Evolutionary conservation across 2,888 invertebrate species (phyloP).

Genomic region (Tenthredo mesomela): DNA sequence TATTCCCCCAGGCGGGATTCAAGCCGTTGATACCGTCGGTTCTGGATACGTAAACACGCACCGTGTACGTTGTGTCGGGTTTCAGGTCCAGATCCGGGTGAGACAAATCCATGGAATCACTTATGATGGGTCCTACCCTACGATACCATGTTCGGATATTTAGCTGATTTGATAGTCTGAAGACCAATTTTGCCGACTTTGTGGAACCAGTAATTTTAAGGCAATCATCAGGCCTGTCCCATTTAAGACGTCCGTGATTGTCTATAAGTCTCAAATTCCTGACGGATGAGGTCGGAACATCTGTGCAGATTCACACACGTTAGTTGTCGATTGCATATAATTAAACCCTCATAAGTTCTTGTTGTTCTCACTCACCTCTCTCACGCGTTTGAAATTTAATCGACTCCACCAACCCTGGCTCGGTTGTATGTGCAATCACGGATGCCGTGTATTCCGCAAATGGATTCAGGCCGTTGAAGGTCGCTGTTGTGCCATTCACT

Average conservation of each 20-base stretch:
- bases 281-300: constrained; percentile 59
- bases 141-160: too few relatives aligned
- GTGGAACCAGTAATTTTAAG: constrained; percentile 62
- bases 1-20: too few relatives aligned
- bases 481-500: neutral
- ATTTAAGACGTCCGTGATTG: constrained; percentile 53
- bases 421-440: constrained; percentile 59
- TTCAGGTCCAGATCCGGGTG: too few relatives aligned
- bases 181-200: constrained; percentile 52
- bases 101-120: too few relatives aligned
- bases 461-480: constrained; percentile 56
- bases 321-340: neutral
- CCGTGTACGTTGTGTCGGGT: neutral
- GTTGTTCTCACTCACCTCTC: constrained; percentile 55
- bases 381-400: constrained; percentile 43
- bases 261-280: constrained; percentile 53
- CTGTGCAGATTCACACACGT: constrained; percentile 54
- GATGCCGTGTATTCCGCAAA: constrained; percentile 59
- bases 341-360: neutral
- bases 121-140: too few relatives aligned
- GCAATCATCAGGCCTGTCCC: constrained; percentile 64
- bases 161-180: constrained; percentile 47
- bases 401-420: constrained; percentile 49
- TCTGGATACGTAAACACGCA: neutral
- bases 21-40: neutral